These are phyloP conservation scores for Drosophila sproati DNA, from an alignment of 1,140 invertebrate species.

Conservation along the genomic window DNA sequence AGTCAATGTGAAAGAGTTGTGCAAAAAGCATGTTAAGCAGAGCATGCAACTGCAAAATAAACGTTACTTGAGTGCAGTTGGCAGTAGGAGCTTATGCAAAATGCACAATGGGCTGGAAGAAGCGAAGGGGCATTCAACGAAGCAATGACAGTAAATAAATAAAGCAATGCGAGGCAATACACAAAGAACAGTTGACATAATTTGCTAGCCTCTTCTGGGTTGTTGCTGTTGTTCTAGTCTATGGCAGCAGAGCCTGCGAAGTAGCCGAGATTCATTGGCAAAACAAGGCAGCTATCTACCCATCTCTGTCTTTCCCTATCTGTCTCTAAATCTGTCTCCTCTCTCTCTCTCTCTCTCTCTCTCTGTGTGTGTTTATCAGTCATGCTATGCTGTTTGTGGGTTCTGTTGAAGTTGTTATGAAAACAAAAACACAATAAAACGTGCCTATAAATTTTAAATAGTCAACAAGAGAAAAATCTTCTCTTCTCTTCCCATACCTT, in stretches of 20 bases:
- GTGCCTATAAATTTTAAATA: conserved; percentile 65
- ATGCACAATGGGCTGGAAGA: background rate
- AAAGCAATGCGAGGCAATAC: conserved; percentile 33
- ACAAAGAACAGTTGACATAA: conserved; percentile 63
- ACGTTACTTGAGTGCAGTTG: conserved; percentile 35
- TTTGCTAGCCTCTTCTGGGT: conserved; percentile 34
- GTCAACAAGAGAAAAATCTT: conserved; percentile 17
- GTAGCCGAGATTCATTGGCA: conserved; percentile 44
- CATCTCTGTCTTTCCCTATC: background rate
- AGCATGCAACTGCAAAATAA: conserved; percentile 39
- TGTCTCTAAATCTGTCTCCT: background rate
- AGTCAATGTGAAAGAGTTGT: conserved; percentile 2
- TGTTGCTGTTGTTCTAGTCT: conserved; percentile 20
- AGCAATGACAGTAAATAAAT: conserved; percentile 48
- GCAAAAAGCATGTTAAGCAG: conserved; percentile 43
- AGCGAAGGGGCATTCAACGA: background rate
- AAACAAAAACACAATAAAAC: conserved; percentile 57
- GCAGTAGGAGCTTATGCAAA: conserved; percentile 18
- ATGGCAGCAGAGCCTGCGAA: conserved; percentile 21
- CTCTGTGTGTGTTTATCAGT: conserved; percentile 4
- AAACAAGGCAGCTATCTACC: background rate
- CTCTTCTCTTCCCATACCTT: background rate
- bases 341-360: background rate
- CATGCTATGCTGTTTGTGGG: background rate
- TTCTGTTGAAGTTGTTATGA: conserved; percentile 49